Base-by-base conservation (phyloP, 1,140 invertebrate genomes). In the Drosophila sp. region DNA sequence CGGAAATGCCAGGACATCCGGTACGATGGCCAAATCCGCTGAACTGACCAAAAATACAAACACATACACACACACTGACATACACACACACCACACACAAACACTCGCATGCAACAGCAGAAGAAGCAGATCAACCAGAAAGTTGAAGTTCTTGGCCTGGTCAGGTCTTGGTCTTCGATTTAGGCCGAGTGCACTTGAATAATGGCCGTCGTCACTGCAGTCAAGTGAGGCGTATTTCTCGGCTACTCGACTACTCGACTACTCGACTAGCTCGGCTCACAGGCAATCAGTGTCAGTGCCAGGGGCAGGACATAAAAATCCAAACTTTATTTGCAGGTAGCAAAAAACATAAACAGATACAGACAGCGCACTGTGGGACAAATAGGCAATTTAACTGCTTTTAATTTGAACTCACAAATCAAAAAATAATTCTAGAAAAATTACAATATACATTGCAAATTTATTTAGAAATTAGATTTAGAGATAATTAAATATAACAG, bases 281-380 rank as follows among this genome's bases (percentile, higher is more conserved):
- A 76, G 71, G 80, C 80, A 82, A 82, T 82, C 80, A 82, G 80
- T 83, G 80, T 82, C 80, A 82, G 80, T 82, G 79, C 73, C 78
- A 66, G 64, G 43, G 80, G 40, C 74, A 70, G 65, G 29, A 59
- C 59, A 62, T 62, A 63, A 51, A 59, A 76, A 54, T 38, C 56
- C 62, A 76, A 78, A 71, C 69, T 75, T 82, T 82, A 82, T 82
- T 82, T 82, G 71, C 79, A 78, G 74, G 72, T 82, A 78, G 36
- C 64, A 81, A 81, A 82, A 56, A 66, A 57, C 63, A 69, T 77
- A 78, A 74, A 66, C 70, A 72, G 65, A 74, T 45, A 48, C 63
- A 59, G 41, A 38, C 13, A 41, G 25, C 7, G 43, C 9, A 4
- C 7, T 48, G 27, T 59, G 51, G 45, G 13, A 13, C 38, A 53